Evolutionary conservation across 2,113 vertebrate species (phyloP).

Genomic region (Xenopus borealis): DNA sequence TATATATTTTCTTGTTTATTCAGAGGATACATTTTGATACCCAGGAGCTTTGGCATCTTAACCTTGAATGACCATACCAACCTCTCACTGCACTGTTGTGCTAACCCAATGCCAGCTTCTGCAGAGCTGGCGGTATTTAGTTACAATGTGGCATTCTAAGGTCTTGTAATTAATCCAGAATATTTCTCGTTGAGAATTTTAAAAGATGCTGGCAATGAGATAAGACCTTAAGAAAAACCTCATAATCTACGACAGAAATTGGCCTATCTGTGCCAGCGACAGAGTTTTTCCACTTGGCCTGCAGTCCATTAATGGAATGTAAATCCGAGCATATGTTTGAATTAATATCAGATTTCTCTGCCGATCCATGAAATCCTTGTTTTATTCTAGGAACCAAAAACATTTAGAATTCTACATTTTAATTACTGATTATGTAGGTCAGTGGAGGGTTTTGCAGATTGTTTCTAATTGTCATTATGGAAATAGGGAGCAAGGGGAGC

Average conservation of each 20-base stretch:
- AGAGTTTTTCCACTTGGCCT: slow-evolving; percentile 4
- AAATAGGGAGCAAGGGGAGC: slow-evolving; percentile 19
- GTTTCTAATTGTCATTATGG: slow-evolving; percentile 33
- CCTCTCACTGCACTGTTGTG: too few relatives aligned
- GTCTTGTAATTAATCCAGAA: neutral
- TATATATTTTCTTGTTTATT: too few relatives aligned
- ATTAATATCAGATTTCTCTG: slow-evolving; percentile 34
- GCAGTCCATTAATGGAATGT: slow-evolving; percentile 30
- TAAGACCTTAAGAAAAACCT: neutral
- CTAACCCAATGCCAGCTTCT: too few relatives aligned
- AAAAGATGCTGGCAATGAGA: neutral
- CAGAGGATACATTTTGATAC: too few relatives aligned
- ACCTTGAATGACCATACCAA: too few relatives aligned
- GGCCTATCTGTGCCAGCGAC: slow-evolving; percentile 8
- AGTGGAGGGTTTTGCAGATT: slow-evolving; percentile 34
- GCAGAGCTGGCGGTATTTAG: neutral
- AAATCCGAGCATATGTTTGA: slow-evolving; percentile 38
- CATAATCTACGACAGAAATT: neutral
- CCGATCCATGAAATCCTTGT: slow-evolving; percentile 31
- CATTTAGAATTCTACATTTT: slow-evolving; percentile 26
- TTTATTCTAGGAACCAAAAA: slow-evolving; percentile 23
- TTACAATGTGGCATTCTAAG: neutral
- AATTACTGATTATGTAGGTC: slow-evolving; percentile 38
- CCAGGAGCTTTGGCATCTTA: too few relatives aligned
- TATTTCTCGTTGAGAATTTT: slow-evolving; percentile 5